Percentiles rank a stretch among this genome's conserved stretches.
Evolutionary conservation across 2,888 invertebrate species (phyloP).

Genomic region (Boloria selene): DNA sequence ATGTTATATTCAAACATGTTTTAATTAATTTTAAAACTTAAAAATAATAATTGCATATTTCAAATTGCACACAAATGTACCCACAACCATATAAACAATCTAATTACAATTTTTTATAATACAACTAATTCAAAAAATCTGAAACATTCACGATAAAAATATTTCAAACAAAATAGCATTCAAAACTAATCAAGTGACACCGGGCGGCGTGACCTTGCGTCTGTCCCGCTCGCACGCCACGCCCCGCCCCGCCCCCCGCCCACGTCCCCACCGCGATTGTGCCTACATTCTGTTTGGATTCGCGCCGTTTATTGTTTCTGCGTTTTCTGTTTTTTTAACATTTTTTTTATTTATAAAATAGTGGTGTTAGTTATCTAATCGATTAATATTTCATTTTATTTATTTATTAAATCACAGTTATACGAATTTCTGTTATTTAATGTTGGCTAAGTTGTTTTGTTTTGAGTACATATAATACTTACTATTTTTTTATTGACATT

Average conservation of each 20-base stretch:
- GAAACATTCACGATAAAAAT: not conserved
- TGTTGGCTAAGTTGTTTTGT: no score
- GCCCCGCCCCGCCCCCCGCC: slow-evolving; percentile 73
- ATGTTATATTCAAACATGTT: no score
- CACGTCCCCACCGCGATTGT: slow-evolving; percentile 60
- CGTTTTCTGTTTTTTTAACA: not conserved
- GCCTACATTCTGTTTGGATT: slow-evolving; percentile 40
- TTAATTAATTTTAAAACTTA: no score
- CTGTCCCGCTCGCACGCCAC: slow-evolving; percentile 66
- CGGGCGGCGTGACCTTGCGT: slow-evolving; percentile 34
- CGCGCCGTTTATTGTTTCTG: slow-evolving; percentile 21
- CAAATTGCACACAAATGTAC: no score
- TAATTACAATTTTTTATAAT: no score
- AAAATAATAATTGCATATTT: no score
- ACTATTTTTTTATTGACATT: no score
- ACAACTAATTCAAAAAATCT: not conserved
- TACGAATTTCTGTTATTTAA: no score
- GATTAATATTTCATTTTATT: not conserved
- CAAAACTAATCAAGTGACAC: slow-evolving; percentile 10
- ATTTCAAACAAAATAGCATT: slow-evolving; percentile 5
- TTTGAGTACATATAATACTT: no score
- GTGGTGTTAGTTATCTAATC: no score
- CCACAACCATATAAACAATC: no score
- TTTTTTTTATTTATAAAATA: not conserved
- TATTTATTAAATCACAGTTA: not conserved